Conservation (phyloP, 2,888 invertebrate genomes). For the Cyaniris semiargus region DNA sequence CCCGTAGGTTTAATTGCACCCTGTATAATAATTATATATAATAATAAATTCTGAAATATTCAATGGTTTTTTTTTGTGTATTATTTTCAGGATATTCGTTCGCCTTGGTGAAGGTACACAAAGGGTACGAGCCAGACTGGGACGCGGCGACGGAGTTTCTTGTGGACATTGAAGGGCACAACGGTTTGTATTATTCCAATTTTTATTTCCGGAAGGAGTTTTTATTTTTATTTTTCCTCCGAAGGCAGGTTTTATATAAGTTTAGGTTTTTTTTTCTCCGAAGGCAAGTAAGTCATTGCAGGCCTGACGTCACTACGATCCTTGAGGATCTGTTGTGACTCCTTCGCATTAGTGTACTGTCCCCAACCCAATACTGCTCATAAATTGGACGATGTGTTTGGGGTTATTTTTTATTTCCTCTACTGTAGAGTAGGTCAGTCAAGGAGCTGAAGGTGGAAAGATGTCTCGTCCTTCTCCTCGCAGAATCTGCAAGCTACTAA, state of each 20-base stretch:
- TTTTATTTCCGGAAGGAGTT: neutral
- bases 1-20: no score
- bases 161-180: conserved; percentile 49
- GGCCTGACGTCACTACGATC: no score
- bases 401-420: neutral
- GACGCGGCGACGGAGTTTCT: conserved; percentile 49
- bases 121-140: conserved; percentile 61
- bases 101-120: conserved; percentile 53
- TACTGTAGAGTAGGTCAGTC: neutral
- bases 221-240: no score
- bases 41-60: neutral
- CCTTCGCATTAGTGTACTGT: no score
- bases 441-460: neutral
- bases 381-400: no score
- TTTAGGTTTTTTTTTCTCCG: no score
- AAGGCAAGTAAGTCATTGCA: no score
- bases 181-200: conserved; percentile 48
- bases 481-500: neutral
- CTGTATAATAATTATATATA: no score
- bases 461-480: neutral
- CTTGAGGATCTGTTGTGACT: no score
- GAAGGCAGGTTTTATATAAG: no score
- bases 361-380: no score
- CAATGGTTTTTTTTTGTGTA: conserved; percentile 11
- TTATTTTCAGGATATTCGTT: conserved; percentile 61